phyloP scores from a whole-genome alignment of 2,888 invertebrate species.

The Keiferia lycopersicella region DNA sequence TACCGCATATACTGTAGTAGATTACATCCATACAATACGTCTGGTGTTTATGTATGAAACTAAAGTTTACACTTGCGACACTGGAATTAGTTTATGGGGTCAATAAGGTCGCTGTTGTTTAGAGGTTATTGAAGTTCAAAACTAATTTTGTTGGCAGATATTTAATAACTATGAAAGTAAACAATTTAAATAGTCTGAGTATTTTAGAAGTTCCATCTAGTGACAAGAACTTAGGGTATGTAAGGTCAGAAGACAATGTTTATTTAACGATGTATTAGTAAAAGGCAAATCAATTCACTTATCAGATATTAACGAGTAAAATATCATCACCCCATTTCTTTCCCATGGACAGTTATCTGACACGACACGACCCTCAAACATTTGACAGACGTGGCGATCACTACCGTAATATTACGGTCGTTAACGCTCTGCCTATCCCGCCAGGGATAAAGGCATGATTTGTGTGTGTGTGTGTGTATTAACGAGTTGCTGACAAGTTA shows the following conservation, averaged over 20 bases:
- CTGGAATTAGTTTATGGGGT: slow-evolving; percentile 5
- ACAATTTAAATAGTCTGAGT: background rate
- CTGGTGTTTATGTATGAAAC: background rate
- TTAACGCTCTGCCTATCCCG: no score
- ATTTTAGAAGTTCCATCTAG: background rate
- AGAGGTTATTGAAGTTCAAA: slow-evolving; percentile 10
- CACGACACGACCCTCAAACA: no score
- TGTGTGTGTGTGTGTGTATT: no score
- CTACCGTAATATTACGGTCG: no score
- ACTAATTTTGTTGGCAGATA: background rate
- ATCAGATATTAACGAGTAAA: no score
- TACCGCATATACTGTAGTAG: no score
- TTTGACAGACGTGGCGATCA: no score
- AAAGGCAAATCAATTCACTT: no score
- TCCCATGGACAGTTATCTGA: no score
- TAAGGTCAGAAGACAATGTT: no score
- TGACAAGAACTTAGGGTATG: background rate
- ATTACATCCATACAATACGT: background rate
- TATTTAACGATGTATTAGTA: background rate
- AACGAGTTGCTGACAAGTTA: background rate
- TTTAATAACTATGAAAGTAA: slow-evolving; percentile 4
- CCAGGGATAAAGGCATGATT: no score
- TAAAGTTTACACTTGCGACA: background rate
- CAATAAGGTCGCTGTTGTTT: background rate
- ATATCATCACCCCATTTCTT: no score